phyloP scores from a whole-genome alignment of 1,140 invertebrate species.

The Neuroterus valhalla region DNA sequence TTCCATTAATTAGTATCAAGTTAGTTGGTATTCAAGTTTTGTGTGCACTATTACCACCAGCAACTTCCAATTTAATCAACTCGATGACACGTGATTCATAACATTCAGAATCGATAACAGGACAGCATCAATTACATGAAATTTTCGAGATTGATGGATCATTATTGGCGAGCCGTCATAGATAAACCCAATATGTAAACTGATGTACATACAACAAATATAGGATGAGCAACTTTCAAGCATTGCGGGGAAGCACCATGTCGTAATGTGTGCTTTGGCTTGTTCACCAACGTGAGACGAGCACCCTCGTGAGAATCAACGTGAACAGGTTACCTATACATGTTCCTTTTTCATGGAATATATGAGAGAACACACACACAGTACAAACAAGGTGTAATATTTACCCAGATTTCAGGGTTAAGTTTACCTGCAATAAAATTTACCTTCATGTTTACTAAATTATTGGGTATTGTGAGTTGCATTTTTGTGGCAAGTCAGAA shows the following conservation, averaged over 20 bases:
- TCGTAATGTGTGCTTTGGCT: background rate
- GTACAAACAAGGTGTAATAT: no score
- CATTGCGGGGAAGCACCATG: background rate
- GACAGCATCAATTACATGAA: background rate
- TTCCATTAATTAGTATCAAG: no score
- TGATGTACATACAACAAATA: background rate
- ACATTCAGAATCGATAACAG: background rate
- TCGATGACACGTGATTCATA: no score
- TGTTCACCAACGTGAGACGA: slow-evolving; percentile 7
- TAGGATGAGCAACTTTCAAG: background rate
- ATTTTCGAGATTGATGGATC: slow-evolving; percentile 17
- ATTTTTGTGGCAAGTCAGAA: no score
- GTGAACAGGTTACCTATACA: background rate
- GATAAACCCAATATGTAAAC: background rate
- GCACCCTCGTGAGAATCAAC: slow-evolving; percentile 11
- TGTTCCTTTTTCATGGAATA: slow-evolving; percentile 17
- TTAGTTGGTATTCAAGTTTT: no score
- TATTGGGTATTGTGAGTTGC: no score
- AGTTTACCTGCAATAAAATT: no score
- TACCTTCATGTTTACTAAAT: no score
- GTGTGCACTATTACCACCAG: no score
- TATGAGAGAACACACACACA: no score
- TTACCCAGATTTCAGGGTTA: no score
- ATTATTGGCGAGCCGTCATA: background rate
- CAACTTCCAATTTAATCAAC: no score